Percentiles rank a stretch among this genome's conserved stretches.
These are phyloP conservation scores for Schizaphis graminum DNA, from an alignment of 2,888 invertebrate species.

Conservation along the genomic window DNA sequence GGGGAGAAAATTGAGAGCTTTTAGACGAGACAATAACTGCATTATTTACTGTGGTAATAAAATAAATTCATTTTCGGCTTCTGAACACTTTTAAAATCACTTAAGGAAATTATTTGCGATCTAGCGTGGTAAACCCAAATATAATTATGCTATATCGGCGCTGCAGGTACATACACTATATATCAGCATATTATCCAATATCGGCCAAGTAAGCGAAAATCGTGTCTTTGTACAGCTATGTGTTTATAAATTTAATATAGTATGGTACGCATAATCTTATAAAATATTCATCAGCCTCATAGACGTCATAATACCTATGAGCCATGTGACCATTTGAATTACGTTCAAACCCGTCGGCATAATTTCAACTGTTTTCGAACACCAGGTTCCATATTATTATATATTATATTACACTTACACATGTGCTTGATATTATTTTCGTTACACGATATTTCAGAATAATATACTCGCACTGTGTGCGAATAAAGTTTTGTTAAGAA, in stretches of 20 bases:
- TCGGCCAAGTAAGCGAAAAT: background rate
- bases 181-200: background rate
- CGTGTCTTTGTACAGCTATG: background rate
- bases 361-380: background rate
- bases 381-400: too few relatives aligned
- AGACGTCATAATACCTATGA: background rate
- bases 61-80: slow-evolving; percentile 48
- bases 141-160: background rate
- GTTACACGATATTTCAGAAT: too few relatives aligned
- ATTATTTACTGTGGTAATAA: slow-evolving; percentile 48
- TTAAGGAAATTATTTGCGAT: slow-evolving; percentile 31
- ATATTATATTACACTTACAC: too few relatives aligned
- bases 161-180: background rate
- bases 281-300: background rate
- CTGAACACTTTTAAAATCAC: slow-evolving; percentile 38
- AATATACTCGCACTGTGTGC: too few relatives aligned
- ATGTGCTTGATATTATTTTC: too few relatives aligned
- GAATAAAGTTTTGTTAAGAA: too few relatives aligned
- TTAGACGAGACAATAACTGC: slow-evolving; percentile 15
- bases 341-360: background rate
- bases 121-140: background rate
- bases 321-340: background rate
- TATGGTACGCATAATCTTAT: background rate
- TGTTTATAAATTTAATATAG: background rate
- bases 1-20: slow-evolving; percentile 46